Conservation (phyloP, 2,797 vertebrate species). For the Rhincodon typus region DNA sequence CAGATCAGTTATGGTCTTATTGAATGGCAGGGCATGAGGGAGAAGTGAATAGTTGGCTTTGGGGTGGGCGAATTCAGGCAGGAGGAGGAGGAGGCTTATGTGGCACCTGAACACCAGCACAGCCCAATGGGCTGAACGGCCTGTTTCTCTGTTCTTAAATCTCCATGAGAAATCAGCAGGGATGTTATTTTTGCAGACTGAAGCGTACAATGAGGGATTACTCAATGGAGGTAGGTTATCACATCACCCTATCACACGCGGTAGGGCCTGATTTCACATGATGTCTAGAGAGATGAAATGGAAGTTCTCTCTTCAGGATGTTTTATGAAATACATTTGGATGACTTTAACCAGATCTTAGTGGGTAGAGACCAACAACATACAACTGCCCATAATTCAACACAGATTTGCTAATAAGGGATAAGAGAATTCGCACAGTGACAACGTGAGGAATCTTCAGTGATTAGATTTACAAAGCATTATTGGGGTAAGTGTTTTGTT, state of each 20-base stretch:
- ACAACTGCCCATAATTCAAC: background rate
- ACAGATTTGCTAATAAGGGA: background rate
- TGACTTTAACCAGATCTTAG: background rate
- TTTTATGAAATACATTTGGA: background rate
- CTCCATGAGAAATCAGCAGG: background rate
- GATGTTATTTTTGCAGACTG: background rate
- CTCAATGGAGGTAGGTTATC: background rate
- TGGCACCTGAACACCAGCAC: background rate
- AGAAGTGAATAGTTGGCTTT: background rate
- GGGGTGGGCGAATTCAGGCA: background rate
- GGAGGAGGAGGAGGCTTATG: background rate
- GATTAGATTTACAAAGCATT: background rate
- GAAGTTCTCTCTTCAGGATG: background rate
- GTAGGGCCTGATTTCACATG: background rate
- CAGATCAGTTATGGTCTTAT: no score
- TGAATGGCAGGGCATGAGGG: background rate
- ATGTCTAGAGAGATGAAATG: background rate
- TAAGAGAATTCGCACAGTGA: background rate
- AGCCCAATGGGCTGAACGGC: no score
- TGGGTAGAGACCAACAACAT: no score
- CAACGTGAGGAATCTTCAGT: background rate
- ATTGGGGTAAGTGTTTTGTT: background rate
- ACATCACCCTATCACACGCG: background rate
- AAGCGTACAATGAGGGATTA: background rate
- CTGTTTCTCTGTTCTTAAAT: no score